Evolutionary conservation across 2,797 vertebrate species (phyloP), one percentile per base, ranked within the genome.

Genomic region (Babyrousa celebensis): DNA sequence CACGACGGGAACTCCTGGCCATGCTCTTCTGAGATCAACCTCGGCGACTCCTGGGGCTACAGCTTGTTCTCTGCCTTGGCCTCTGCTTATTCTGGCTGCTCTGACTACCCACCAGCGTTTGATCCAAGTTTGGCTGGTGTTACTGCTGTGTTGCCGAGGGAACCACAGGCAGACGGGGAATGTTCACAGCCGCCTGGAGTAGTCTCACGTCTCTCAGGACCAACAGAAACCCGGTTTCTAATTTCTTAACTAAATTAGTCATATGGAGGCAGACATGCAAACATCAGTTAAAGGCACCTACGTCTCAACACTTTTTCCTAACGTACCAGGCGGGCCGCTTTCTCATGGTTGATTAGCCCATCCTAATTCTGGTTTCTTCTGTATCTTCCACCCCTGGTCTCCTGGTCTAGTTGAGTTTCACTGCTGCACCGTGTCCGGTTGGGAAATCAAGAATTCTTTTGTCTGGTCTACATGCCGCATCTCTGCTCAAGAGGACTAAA

Each of bases 151-250:
- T 80, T 75, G 36, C 95, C 89, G 1, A 7, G 91, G 91, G 40
- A 94, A 82, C 32, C n/a, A 12, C 72, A 43, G 83, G 15, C 43
- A 56, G 63, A 82, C 16, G 56, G n/a, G 68, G n/a, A 71, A 72
- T 56, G 43, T 67, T 58, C 86, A 52, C 52, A n/a, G 74, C 36
- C 68, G 85, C 70, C 65, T 82, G 11, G n/a, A 62, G 71, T 54
- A 52, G 78, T 58, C 62, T 89, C n/a, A 18, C 6, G 25, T 71
- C 23, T 94, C 63, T 32, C 20, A 91, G 40, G 94, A 72, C 68
- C 32, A 89, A 15, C 40, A 83, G 23, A 56, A 72, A 70, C 82
- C 48, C 17, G 43, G 43, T 0, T 52, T 29, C 27, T 54, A 32
- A 65, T 84, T 79, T 87, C 11, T 63, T 32, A 70, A 36, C 71